Conservation (phyloP, 1,140 invertebrate genomes). For the Heliconius hewitsoni region DNA sequence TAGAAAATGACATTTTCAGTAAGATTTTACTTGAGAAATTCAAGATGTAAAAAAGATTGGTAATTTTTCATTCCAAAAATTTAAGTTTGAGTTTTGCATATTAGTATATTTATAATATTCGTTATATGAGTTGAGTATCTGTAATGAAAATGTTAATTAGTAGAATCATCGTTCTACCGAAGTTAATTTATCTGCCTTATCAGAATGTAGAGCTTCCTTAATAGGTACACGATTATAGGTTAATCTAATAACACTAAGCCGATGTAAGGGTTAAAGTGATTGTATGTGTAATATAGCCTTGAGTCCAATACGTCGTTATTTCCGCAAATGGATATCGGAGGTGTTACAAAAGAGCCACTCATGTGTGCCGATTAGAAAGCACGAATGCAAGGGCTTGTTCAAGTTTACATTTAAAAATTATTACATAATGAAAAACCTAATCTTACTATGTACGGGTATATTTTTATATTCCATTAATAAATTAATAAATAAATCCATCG, state of each 20-base stretch:
- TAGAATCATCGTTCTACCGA: too few species aligned
- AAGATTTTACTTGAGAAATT: neutral
- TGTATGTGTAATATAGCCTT: constrained; percentile 22
- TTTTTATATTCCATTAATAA: too few species aligned
- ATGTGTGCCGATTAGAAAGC: constrained; percentile 32
- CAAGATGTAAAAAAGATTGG: neutral
- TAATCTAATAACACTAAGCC: neutral
- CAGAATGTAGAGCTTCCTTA: too few species aligned
- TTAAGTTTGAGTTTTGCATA: too few species aligned
- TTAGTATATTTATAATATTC: too few species aligned
- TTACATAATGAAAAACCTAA: too few species aligned
- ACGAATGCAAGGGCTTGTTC: constrained; percentile 22
- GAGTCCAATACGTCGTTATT: constrained; percentile 22
- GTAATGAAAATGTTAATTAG: too few species aligned
- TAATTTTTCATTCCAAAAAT: neutral
- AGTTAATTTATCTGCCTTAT: too few species aligned
- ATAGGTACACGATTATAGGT: neutral
- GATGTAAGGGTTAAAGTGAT: constrained; percentile 10
- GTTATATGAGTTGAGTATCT: too few species aligned
- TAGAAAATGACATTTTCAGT: constrained; percentile 2
- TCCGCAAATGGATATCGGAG: constrained; percentile 26
- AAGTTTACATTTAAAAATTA: neutral
- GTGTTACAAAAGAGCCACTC: constrained; percentile 23
- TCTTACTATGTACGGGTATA: too few species aligned
- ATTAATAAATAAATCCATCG: too few species aligned